Conservation (phyloP, 2,113 vertebrate species). For the Xiphorhynchus elegans region DNA sequence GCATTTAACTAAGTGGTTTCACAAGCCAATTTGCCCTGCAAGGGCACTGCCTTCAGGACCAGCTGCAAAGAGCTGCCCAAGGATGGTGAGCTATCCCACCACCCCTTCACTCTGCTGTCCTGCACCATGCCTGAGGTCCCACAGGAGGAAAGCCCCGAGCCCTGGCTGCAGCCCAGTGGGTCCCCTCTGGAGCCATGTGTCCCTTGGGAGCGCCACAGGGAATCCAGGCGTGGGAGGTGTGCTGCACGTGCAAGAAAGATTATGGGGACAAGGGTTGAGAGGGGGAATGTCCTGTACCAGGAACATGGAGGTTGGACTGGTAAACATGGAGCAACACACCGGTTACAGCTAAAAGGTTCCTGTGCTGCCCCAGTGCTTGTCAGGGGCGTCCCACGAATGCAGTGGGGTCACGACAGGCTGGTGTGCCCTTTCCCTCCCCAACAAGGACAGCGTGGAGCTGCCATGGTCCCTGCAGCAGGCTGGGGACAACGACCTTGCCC, state of each 20-base stretch:
- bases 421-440: not conserved
- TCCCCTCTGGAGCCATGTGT: not conserved
- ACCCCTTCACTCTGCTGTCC: not conserved
- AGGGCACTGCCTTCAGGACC: not conserved
- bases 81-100: fast-evolving
- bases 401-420: not conserved
- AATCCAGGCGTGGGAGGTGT: not conserved
- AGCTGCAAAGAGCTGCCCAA: not conserved
- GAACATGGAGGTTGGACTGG: not conserved
- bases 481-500: not conserved
- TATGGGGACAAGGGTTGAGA: not conserved
- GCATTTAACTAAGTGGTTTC: not conserved
- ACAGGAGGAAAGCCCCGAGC: not conserved
- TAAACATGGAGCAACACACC: not conserved
- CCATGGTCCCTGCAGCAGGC: not conserved
- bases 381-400: not conserved
- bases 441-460: fast-evolving
- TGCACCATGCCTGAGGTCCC: fast-evolving
- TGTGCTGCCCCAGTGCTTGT: not conserved
- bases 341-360: not conserved
- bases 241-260: not conserved
- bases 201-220: not conserved
- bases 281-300: not conserved
- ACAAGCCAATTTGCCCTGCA: fast-evolving
- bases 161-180: not conserved